A percentile compares a stretch with the other conserved stretches of the same genome.
phyloP scores from a whole-genome alignment of 2,113 vertebrate species.

The Lontra canadensis region DNA sequence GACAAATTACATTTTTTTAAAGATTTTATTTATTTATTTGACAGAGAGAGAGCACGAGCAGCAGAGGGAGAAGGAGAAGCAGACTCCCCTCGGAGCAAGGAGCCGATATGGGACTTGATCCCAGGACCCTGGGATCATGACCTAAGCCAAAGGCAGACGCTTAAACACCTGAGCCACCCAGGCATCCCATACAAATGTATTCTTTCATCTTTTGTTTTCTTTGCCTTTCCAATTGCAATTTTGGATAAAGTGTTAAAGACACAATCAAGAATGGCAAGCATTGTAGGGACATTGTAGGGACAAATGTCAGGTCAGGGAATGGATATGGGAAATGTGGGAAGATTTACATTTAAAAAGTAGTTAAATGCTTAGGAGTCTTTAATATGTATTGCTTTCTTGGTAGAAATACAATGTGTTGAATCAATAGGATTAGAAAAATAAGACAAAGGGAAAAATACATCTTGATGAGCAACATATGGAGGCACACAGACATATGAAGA shows the following conservation, averaged over 20 bases:
- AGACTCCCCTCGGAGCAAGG: no score
- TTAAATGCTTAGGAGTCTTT: conserved; percentile 11
- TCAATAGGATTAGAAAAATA: conserved; percentile 38
- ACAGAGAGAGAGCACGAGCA: no score
- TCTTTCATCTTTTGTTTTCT: not conserved
- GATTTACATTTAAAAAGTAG: not conserved
- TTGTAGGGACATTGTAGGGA: not conserved
- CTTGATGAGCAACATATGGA: not conserved
- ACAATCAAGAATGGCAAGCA: not conserved
- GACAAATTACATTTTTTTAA: not conserved
- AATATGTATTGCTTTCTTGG: not conserved
- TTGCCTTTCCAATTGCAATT: conserved; percentile 11
- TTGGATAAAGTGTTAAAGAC: conserved; percentile 17
- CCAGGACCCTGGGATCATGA: no score
- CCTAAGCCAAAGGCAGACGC: no score
- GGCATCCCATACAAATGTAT: not conserved
- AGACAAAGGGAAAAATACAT: not conserved
- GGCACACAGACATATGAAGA: not conserved
- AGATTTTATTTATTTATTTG: no score
- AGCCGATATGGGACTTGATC: no score
- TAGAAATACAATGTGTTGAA: conserved; percentile 13
- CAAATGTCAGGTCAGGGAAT: not conserved
- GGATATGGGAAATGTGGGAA: not conserved
- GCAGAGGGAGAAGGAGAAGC: no score
- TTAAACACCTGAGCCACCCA: no score